A percentile compares a stretch with the other conserved stretches of the same genome.
Conservation (phyloP, 2,888 invertebrate species). For the Caenorhabditis drosophilae region DNA sequence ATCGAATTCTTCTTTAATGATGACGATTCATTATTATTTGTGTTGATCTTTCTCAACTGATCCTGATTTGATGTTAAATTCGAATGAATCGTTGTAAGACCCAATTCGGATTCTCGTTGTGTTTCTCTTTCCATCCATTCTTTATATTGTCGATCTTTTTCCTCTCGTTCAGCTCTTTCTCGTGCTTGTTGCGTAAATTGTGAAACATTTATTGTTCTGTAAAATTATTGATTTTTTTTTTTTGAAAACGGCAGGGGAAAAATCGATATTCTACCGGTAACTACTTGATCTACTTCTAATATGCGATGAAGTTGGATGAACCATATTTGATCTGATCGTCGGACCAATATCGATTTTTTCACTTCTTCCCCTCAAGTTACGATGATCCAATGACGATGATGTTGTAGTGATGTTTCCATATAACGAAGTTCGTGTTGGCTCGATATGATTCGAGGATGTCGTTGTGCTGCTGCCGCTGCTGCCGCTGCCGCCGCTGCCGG, state of each 20-base stretch:
- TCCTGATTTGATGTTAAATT: slow-evolving; percentile 9
- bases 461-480: neutral
- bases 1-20: neutral
- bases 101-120: slow-evolving; percentile 21
- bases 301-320: slow-evolving; percentile 37
- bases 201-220: slow-evolving; percentile 6
- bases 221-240: neutral
- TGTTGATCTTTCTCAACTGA: neutral
- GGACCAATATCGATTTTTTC: slow-evolving; percentile 27
- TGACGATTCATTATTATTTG: neutral
- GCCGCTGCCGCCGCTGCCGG: slow-evolving; percentile 1
- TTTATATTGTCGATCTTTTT: slow-evolving; percentile 45
- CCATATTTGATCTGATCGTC: slow-evolving; percentile 34
- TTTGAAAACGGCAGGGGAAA: neutral
- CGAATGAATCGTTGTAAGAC: slow-evolving; percentile 9
- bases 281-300: slow-evolving; percentile 28
- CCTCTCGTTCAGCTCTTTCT: slow-evolving; percentile 47
- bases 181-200: slow-evolving; percentile 43
- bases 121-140: slow-evolving; percentile 37
- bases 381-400: slow-evolving; percentile 1
- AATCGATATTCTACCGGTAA: neutral
- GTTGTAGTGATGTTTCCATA: too few species aligned
- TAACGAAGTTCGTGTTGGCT: neutral
- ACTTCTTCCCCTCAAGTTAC: neutral
- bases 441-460: neutral